These are phyloP conservation scores for Trachythela sp. DNA, from an alignment of 64 coral and sea anemone species.

Conservation along the genomic window DNA sequence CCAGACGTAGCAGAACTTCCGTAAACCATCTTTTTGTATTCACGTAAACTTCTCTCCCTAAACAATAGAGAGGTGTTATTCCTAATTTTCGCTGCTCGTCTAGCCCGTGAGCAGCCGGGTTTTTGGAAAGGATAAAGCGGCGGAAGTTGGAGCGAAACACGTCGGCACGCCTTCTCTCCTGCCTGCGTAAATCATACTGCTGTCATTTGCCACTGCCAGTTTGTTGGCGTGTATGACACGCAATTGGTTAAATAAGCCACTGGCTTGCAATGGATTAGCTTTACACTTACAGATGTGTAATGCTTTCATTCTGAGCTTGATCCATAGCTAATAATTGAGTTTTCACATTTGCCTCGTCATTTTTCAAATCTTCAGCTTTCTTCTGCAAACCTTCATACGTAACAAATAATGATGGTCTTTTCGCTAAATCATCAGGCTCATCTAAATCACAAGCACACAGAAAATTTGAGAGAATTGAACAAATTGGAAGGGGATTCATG, in stretches of 20 bases:
- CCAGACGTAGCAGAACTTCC: constrained; percentile 62
- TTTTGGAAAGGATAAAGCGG: too few species aligned
- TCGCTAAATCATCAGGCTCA: neutral
- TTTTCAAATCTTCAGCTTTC: constrained; percentile 46
- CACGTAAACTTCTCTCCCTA: constrained; percentile 57
- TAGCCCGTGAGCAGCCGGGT: too few species aligned
- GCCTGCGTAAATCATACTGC: too few species aligned
- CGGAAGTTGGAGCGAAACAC: too few species aligned
- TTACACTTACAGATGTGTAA: constrained; percentile 58
- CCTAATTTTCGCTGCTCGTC: too few species aligned
- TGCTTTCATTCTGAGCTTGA: constrained; percentile 50
- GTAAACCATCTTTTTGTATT: constrained; percentile 61
- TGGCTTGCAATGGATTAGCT: too few species aligned
- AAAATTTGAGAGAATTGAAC: neutral
- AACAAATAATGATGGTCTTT: constrained; percentile 47
- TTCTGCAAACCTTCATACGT: constrained; percentile 45
- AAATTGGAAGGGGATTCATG: neutral
- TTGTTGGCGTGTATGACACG: too few species aligned
- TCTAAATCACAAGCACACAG: neutral
- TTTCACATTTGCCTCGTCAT: constrained; percentile 39
- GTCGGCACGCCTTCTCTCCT: too few species aligned
- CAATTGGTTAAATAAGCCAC: too few species aligned
- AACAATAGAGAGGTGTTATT: neutral
- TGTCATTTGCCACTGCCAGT: too few species aligned
- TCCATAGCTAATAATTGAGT: constrained; percentile 29